Percentiles rank a stretch among this genome's conserved stretches.
These are phyloP conservation scores for Lerista edwardsae DNA, from an alignment of 2,797 vertebrate species.

Conservation along the genomic window DNA sequence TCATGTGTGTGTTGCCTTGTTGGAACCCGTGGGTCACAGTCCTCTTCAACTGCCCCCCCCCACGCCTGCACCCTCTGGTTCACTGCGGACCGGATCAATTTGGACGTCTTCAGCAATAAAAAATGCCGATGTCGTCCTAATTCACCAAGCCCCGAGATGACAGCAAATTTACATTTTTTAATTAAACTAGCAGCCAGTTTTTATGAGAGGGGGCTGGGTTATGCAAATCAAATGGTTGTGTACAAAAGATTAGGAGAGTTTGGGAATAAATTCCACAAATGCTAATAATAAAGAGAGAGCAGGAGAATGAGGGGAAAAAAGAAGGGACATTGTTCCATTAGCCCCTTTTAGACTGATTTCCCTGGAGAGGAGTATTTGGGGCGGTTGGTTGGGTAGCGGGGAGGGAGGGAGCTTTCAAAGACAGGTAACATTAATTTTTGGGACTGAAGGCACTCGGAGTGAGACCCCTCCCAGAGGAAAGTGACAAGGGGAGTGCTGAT, in stretches of 20 bases:
- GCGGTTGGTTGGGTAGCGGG: conserved; percentile 26
- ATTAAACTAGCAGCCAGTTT: conserved; percentile 99
- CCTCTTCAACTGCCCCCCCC: conserved; percentile 57
- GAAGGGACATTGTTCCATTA: conserved; percentile 90
- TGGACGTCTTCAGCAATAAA: conserved; percentile 99
- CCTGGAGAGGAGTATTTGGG: conserved; percentile 73
- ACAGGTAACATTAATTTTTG: conserved; percentile 76
- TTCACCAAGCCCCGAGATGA: conserved; percentile 98
- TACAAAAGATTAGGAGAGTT: conserved; percentile 99
- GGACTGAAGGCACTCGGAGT: conserved; percentile 66
- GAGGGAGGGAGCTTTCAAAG: conserved; percentile 68
- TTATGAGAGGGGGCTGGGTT: conserved; percentile 99
- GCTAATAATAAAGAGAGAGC: conserved; percentile 86
- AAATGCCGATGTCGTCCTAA: conserved; percentile 99
- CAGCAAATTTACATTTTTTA: conserved; percentile 99
- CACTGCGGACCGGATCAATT: conserved; percentile 90
- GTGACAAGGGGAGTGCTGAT: conserved; percentile 35
- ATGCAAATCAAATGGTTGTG: conserved; percentile 99
- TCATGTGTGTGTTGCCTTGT: background rate
- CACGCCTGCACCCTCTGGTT: conserved; percentile 67
- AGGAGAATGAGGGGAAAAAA: conserved; percentile 68
- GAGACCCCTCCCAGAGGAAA: conserved; percentile 52
- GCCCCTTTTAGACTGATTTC: conserved; percentile 94
- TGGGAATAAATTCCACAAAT: conserved; percentile 99
- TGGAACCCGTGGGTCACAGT: conserved; percentile 48